These are phyloP conservation scores for Corythoichthys haematopterus DNA, from an alignment of 2,113 vertebrate genomes.

Conservation along the genomic window DNA sequence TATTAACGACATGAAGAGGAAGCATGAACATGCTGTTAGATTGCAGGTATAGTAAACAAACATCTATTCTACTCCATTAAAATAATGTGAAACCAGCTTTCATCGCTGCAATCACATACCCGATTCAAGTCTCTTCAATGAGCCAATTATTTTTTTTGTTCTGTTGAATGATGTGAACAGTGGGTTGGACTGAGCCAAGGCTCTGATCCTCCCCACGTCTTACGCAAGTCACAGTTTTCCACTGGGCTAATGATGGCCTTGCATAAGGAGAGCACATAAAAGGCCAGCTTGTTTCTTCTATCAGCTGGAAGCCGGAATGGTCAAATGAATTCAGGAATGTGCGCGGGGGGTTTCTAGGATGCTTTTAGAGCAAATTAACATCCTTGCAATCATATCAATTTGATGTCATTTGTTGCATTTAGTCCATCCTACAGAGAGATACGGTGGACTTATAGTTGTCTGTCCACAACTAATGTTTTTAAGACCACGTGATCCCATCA, in stretches of 20 bases:
- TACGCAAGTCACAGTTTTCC: conserved; percentile 40
- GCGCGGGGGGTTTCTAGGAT: conserved; percentile 10
- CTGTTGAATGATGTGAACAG: conserved; percentile 27
- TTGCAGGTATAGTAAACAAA: conserved; percentile 77
- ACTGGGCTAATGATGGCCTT: conserved; percentile 53
- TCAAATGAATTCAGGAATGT: conserved; percentile 50
- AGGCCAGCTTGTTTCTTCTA: conserved; percentile 52
- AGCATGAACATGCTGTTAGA: conserved; percentile 89
- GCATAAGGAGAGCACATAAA: conserved; percentile 56
- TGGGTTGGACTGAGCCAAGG: conserved; percentile 22
- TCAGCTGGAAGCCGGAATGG: conserved; percentile 44
- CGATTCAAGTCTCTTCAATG: conserved; percentile 16
- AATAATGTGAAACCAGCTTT: neutral
- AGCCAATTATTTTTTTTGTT: conserved; percentile 28
- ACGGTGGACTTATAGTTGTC: neutral
- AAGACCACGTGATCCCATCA: neutral
- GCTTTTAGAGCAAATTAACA: neutral
- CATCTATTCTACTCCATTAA: neutral
- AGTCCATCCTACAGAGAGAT: neutral
- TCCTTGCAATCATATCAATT: neutral
- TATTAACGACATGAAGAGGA: conserved; percentile 99
- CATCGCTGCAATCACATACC: conserved; percentile 1
- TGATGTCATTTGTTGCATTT: neutral
- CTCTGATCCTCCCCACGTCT: conserved; percentile 32
- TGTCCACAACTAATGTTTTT: neutral